These are phyloP conservation scores for Chalcosyrphus nemorum DNA, from an alignment of 2,888 invertebrate genomes.

Conservation along the genomic window DNA sequence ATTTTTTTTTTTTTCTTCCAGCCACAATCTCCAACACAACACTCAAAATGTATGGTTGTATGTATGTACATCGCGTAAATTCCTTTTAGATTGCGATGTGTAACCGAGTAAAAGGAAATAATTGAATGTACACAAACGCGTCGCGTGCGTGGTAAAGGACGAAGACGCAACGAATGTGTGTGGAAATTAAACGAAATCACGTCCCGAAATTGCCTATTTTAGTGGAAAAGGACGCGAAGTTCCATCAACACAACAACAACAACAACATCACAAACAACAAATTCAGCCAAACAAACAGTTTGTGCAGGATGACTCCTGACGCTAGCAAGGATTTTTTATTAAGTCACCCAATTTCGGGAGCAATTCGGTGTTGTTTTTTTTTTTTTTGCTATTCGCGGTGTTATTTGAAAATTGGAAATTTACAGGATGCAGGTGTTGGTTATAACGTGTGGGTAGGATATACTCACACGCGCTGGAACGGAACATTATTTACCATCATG, in stretches of 20 bases:
- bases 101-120: conserved; percentile 64
- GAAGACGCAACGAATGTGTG: conserved; percentile 23
- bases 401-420: conserved; percentile 65
- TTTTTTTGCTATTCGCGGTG: conserved; percentile 17
- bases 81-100: conserved; percentile 70
- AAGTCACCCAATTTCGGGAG: conserved; percentile 67
- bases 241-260: conserved; percentile 2
- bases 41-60: too few species aligned
- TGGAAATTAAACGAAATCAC: conserved; percentile 70
- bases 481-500: conserved; percentile 20
- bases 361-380: conserved; percentile 8
- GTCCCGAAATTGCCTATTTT: conserved; percentile 70
- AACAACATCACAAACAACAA: conserved; percentile 37
- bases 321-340: conserved; percentile 40
- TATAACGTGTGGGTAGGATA: conserved; percentile 27
- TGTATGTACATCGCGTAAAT: conserved; percentile 44
- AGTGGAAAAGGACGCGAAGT: conserved; percentile 49
- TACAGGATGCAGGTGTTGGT: conserved; percentile 53
- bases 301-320: conserved; percentile 58
- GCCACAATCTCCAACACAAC: conserved; percentile 21
- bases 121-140: conserved; percentile 41
- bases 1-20: conserved; percentile 22
- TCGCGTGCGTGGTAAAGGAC: not conserved
- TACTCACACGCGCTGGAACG: conserved; percentile 9
- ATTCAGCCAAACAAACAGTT: conserved; percentile 41